Base-by-base conservation (phyloP, 2,797 vertebrate species). In the Darevskia nairensis region DNA sequence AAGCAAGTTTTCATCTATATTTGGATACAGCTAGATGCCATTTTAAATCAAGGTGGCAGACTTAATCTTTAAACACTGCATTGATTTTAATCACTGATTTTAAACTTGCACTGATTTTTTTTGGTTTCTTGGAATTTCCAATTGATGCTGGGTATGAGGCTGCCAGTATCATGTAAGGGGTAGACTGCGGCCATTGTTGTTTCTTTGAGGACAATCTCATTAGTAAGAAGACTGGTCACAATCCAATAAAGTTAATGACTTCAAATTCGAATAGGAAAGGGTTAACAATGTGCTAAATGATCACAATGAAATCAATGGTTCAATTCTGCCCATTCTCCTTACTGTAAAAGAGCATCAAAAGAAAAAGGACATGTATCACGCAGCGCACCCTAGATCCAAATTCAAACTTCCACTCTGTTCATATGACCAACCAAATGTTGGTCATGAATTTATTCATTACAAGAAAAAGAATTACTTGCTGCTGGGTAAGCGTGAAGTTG, bases 181-280 rank as follows among this genome's bases (percentile, higher is more conserved):
- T 85, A 64, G 2, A 66, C 39, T 82, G 46, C 86, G 32, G 71
- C 80, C 10, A 82, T 86, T 77, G 86, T 59, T 85, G n/a, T 86
- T 94, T 91, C 88, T 0, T 82, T 32, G 29, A 27, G 71, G 1
- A 64, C 50, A 72, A 74, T 15, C 15, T 72, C 35, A 19, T 11
- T 89, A 55, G 50, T 55, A 23, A 32, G n/a, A n/a, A 80, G 29
- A 23, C 7, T 9, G 19, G 77, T 8, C 66, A 46, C 6, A 8
- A 82, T 50, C 66, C 44, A 46, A 41, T 66, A 82, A 69, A 46
- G 80, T 50, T 71, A 27, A 71, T 1, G 46, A 13, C 29, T 6
- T n/a, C 27, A 6, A 27, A 15, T 72, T 71, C 55, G 69, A 74
- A 27, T 35, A 9, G 69, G n/a, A 72, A 55, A 72, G 82, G 23